Conservation (phyloP, 2,888 invertebrate genomes). For the Cremastinae sp. region DNA sequence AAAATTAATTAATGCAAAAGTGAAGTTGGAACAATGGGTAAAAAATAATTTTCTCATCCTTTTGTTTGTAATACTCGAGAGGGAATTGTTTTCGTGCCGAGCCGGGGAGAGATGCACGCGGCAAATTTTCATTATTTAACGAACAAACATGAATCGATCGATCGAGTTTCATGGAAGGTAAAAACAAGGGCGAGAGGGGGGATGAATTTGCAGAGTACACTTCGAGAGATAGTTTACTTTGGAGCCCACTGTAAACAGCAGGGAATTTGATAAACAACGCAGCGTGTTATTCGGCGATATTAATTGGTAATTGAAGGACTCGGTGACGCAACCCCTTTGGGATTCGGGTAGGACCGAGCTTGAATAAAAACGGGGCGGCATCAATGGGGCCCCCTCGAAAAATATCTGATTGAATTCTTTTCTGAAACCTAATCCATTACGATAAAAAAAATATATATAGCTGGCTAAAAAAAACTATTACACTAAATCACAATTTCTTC, state of each 20-base stretch:
- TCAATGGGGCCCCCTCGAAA: too few species aligned
- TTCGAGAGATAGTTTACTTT: not conserved
- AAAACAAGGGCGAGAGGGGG: not conserved
- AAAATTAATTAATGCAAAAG: not conserved
- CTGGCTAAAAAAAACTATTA: slow-evolving; percentile 24
- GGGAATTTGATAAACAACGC: slow-evolving; percentile 57
- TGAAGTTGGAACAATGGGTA: not conserved
- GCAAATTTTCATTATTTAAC: not conserved
- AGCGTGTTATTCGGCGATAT: slow-evolving; percentile 60
- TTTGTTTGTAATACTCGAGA: too few species aligned
- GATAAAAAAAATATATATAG: not conserved
- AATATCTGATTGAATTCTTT: too few species aligned
- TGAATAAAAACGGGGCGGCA: too few species aligned
- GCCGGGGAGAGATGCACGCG: not conserved
- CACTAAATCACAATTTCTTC: too few species aligned
- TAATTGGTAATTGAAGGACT: slow-evolving; percentile 66
- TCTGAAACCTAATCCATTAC: too few species aligned
- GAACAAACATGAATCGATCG: not conserved
- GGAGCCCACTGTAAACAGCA: slow-evolving; percentile 15
- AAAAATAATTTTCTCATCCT: too few species aligned
- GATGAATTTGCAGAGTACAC: not conserved
- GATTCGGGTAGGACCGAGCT: slow-evolving; percentile 12
- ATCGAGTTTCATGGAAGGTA: not conserved
- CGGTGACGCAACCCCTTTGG: slow-evolving; percentile 51
- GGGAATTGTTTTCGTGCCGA: not conserved